Evolutionary conservation across 35 echinoderm and acorn worm genomes (phyloP), one percentile per base, ranked within the genome.

Genomic region (Heliocidaris erythrogramma): DNA sequence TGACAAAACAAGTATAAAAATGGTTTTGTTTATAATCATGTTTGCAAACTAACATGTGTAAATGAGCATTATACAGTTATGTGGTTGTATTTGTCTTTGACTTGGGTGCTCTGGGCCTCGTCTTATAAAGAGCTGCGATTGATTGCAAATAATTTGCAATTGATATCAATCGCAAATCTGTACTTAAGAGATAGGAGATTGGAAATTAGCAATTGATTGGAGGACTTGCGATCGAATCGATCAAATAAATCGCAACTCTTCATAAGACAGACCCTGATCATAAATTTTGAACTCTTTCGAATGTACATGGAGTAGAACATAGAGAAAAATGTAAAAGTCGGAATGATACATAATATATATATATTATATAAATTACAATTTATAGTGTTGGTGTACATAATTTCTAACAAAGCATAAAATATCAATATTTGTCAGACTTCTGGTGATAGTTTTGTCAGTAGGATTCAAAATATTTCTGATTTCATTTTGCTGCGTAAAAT

Each of bases 311-410:
- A 0, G 27, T 27, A 27, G n/a, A n/a, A 27, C 27, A 78, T 78
- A 78, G 18, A 78, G 18, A 7, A 78, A 27, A 29, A n/a, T n/a
- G 21, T 56, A 11, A 10, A n/a, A 78, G 65, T 42, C 21, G 65
- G 65, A 78, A 78, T 78, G 65, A 78, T 78, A 71, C 24, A 78
- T 78, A 78, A n/a, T 78, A 60, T 60, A 60, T 60, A 78, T 78
- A 78, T 21, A 78, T 78, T n/a, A 27, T 78, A 78, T 78, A 78
- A 78, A 78, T 78, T 78, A 78, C 65, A 78, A 27, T 78, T 78
- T 9, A 78, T n/a, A 78, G 7, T 27, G 65, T 2, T 78, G 65
- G 65, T 27, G 18, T 5, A 71, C 24, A 71, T 71, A 18, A 27
- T 21, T 5, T 24, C 65, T 78, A 27, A 27, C 65, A 78, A 78